Conservation (phyloP, 2,888 invertebrate species). For the Ormyrus nitidulus region DNA sequence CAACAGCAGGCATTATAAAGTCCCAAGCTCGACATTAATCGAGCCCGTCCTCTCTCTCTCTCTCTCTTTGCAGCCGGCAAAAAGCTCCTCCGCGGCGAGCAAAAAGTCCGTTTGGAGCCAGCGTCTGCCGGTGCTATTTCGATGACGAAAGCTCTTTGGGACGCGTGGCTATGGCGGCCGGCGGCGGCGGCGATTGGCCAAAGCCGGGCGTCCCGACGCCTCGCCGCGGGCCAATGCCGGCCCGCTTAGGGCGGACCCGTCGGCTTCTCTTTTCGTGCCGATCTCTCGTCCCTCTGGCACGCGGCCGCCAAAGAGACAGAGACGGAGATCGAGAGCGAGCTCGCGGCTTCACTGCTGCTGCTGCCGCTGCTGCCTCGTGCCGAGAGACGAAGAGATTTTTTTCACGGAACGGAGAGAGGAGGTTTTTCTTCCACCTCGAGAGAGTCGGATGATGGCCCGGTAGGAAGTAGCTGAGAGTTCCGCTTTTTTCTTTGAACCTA, state of each 20-base stretch:
- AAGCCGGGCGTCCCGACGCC: slow-evolving; percentile 48
- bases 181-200: slow-evolving; percentile 36
- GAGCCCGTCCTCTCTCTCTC: background rate
- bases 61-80: background rate
- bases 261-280: slow-evolving; percentile 10
- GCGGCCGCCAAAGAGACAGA: slow-evolving; percentile 9
- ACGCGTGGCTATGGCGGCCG: slow-evolving; percentile 36
- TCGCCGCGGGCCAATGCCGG: slow-evolving; percentile 30
- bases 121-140: slow-evolving; percentile 28
- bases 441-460: too few species aligned
- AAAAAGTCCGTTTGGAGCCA: slow-evolving; percentile 3
- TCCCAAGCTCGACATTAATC: background rate
- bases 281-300: slow-evolving; percentile 19
- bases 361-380: background rate
- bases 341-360: slow-evolving; percentile 28
- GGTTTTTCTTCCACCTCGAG: background rate
- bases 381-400: background rate
- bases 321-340: slow-evolving; percentile 22
- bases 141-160: slow-evolving; percentile 3
- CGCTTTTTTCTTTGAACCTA: too few species aligned
- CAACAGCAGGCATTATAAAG: background rate
- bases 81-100: background rate
- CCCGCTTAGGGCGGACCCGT: slow-evolving; percentile 25
- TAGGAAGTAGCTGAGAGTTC: too few species aligned
- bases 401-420: background rate